phyloP scores from a whole-genome alignment of 1,140 invertebrate species.

The Drosophila dunni region DNA sequence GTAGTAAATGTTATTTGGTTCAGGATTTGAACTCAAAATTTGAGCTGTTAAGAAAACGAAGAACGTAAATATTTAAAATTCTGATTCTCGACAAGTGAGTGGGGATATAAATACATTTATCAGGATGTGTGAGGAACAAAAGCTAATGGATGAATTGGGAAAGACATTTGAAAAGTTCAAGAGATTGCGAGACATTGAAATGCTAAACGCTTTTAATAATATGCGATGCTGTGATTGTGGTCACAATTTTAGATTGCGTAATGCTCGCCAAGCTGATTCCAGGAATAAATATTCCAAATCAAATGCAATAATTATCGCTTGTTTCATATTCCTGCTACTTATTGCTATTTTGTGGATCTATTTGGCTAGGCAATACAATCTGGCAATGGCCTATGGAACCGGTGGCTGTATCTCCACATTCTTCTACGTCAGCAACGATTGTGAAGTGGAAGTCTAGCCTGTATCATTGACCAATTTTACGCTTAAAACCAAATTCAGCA shows the following conservation, averaged over 20 bases:
- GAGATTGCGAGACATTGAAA: background rate
- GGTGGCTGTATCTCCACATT: slow-evolving; percentile 45
- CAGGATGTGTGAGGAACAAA: slow-evolving; percentile 46
- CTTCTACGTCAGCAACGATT: slow-evolving; percentile 47
- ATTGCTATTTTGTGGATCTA: slow-evolving; percentile 14
- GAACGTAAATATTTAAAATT: too few relatives aligned
- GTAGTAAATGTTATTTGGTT: too few relatives aligned
- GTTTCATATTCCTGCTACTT: slow-evolving; percentile 24
- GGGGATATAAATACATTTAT: background rate
- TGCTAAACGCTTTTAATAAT: slow-evolving; percentile 36
- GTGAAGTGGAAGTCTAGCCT: slow-evolving; percentile 38
- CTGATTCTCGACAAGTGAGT: too few relatives aligned
- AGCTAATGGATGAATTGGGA: slow-evolving; percentile 36
- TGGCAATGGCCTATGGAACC: slow-evolving; percentile 26
- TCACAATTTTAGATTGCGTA: slow-evolving; percentile 30
- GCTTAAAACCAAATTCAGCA: background rate
- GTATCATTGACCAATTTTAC: too few relatives aligned
- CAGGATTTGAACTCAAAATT: too few relatives aligned
- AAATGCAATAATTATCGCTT: background rate
- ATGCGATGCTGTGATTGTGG: slow-evolving; percentile 60
- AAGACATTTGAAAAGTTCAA: slow-evolving; percentile 38
- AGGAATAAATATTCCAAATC: background rate
- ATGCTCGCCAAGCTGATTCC: background rate
- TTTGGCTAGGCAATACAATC: slow-evolving; percentile 38
- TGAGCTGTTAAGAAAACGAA: too few relatives aligned